A percentile compares a stretch with the other conserved stretches of the same genome.
These are phyloP conservation scores for Thermophis baileyi DNA, from an alignment of 2,113 vertebrate species.

Conservation along the genomic window DNA sequence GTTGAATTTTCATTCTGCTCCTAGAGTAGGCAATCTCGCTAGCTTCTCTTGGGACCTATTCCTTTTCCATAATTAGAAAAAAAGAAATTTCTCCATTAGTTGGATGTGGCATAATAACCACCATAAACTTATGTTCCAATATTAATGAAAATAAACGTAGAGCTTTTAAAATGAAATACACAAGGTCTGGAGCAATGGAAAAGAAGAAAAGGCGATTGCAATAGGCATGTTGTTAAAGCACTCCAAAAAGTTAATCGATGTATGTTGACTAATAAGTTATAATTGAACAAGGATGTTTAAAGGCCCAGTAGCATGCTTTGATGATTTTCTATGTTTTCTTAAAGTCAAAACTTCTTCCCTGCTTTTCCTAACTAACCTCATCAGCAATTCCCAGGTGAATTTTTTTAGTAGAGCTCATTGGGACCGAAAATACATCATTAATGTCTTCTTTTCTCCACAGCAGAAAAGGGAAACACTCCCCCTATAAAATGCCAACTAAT, in stretches of 20 bases:
- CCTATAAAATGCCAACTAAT: constrained; percentile 56
- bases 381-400: constrained; percentile 59
- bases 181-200: neutral
- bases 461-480: constrained; percentile 46
- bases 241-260: constrained; percentile 54
- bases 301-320: constrained; percentile 52
- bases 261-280: constrained; percentile 57
- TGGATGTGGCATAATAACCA: constrained; percentile 24
- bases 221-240: constrained; percentile 14
- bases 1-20: neutral
- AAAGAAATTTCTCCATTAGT: neutral
- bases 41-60: constrained; percentile 13
- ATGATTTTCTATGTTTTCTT: constrained; percentile 12
- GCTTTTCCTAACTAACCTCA: constrained; percentile 53
- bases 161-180: constrained; percentile 26
- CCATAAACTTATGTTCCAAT: neutral
- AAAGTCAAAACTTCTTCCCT: constrained; percentile 25
- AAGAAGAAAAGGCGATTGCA: constrained; percentile 8
- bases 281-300: constrained; percentile 50
- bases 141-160: constrained; percentile 17
- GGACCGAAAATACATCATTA: constrained; percentile 57
- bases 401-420: constrained; percentile 61
- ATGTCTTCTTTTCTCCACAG: constrained; percentile 59
- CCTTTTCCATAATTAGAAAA: constrained; percentile 13
- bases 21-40: constrained; percentile 1